These are phyloP conservation scores for Diaphora mendica DNA, from an alignment of 2,888 invertebrate species.

Conservation along the genomic window DNA sequence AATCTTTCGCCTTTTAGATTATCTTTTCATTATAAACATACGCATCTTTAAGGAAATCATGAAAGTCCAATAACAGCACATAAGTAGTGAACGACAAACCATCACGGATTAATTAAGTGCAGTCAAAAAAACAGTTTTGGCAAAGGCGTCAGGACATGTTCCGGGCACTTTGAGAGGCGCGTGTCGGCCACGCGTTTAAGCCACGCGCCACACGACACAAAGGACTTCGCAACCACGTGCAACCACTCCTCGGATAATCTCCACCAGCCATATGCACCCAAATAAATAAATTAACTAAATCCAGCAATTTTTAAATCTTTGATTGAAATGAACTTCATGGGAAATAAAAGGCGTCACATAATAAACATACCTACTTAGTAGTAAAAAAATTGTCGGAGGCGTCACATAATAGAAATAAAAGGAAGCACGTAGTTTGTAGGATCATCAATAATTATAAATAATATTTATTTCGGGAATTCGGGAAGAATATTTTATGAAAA, in stretches of 20 bases:
- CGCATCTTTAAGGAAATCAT: neutral
- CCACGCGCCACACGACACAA: slow-evolving; percentile 45
- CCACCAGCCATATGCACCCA: slow-evolving; percentile 73
- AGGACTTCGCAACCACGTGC: slow-evolving; percentile 51
- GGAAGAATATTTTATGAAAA: too few relatives aligned
- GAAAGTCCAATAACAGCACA: neutral
- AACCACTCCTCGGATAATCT: slow-evolving; percentile 73
- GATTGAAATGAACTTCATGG: slow-evolving; percentile 71
- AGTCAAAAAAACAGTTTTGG: slow-evolving; percentile 75
- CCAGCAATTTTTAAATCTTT: slow-evolving; percentile 61
- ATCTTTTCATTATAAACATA: neutral
- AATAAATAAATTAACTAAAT: slow-evolving; percentile 84
- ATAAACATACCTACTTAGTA: too few relatives aligned
- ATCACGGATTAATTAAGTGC: slow-evolving; percentile 82
- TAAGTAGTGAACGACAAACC: slow-evolving; percentile 53
- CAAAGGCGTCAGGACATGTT: slow-evolving; percentile 74
- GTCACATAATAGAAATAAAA: too few relatives aligned
- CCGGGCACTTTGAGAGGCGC: slow-evolving; percentile 73
- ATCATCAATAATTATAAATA: too few relatives aligned
- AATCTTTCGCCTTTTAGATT: neutral
- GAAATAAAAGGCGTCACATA: slow-evolving; percentile 54
- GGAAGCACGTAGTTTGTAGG: too few relatives aligned
- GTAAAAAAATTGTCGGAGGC: too few relatives aligned
- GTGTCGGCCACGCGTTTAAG: slow-evolving; percentile 58
- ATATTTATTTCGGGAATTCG: too few relatives aligned